Conservation (phyloP, 1,140 invertebrate genomes). For the Colletes gigas region DNA sequence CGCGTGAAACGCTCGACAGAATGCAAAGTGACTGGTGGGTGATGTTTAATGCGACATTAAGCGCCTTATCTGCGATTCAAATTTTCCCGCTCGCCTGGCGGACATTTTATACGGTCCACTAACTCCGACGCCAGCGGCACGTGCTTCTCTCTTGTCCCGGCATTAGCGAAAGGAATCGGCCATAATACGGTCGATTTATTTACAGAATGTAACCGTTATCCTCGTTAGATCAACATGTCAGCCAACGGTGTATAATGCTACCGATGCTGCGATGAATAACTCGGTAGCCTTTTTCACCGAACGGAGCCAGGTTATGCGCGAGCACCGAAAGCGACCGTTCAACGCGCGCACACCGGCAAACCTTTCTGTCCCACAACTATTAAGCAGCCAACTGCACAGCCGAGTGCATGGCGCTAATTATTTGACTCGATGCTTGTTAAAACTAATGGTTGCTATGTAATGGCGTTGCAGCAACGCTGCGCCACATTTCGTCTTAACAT, state of each 20-base stretch:
- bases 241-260: slow-evolving; percentile 7
- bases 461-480: slow-evolving; percentile 41
- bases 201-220: slow-evolving; percentile 19
- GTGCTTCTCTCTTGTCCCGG: slow-evolving; percentile 7
- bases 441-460: slow-evolving; percentile 62
- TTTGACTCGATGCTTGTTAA: slow-evolving; percentile 61
- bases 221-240: slow-evolving; percentile 14
- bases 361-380: neutral
- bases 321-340: neutral
- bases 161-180: slow-evolving; percentile 36
- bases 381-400: neutral
- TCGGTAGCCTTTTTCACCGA: neutral
- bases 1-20: neutral
- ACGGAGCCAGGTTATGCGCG: neutral
- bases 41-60: slow-evolving; percentile 22
- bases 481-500: slow-evolving; percentile 49
- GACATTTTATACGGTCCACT: slow-evolving; percentile 26
- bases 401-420: slow-evolving; percentile 55
- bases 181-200: slow-evolving; percentile 32
- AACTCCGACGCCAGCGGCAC: slow-evolving; percentile 20
- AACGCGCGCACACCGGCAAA: neutral
- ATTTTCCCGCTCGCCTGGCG: slow-evolving; percentile 20
- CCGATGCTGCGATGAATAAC: neutral
- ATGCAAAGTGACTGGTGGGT: neutral
- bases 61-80: slow-evolving; percentile 38